Evolutionary conservation across 2,797 vertebrate species (phyloP).

Genomic region (Apogon hyalosoma): DNA sequence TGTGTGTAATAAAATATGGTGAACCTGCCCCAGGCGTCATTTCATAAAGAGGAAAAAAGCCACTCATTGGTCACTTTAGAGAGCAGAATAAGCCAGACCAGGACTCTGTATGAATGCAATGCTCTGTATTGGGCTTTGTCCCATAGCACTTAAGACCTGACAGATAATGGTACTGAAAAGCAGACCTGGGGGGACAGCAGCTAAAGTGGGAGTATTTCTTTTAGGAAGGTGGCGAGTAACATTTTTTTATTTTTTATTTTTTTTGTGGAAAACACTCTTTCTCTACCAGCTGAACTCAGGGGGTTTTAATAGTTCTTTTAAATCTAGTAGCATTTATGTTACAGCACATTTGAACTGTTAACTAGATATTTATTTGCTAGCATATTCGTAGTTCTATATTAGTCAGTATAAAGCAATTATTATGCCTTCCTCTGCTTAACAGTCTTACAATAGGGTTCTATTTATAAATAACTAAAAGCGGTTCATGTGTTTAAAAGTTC

Average conservation of each 20-base stretch:
- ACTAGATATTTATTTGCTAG: too few species aligned
- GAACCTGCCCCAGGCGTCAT: slow-evolving; percentile 24
- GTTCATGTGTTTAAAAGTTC: too few species aligned
- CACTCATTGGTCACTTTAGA: slow-evolving; percentile 48
- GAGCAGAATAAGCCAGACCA: slow-evolving; percentile 26
- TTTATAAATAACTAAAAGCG: too few species aligned
- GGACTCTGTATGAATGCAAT: slow-evolving; percentile 39
- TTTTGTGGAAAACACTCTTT: slow-evolving; percentile 13
- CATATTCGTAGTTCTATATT: too few species aligned
- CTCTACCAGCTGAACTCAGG: slow-evolving; percentile 4
- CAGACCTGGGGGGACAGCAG: slow-evolving; percentile 31
- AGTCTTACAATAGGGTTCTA: too few species aligned
- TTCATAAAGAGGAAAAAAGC: slow-evolving; percentile 44
- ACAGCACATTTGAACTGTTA: too few species aligned
- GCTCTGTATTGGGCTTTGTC: slow-evolving; percentile 51
- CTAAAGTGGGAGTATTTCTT: slow-evolving; percentile 47
- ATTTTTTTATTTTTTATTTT: too few species aligned
- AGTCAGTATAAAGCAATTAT: too few species aligned
- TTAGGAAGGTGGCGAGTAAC: slow-evolving; percentile 30
- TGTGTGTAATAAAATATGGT: slow-evolving; percentile 24
- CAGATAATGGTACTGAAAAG: slow-evolving; percentile 55
- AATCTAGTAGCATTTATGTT: too few species aligned
- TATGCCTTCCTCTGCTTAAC: too few species aligned
- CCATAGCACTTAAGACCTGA: slow-evolving; percentile 62
- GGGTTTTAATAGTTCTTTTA: neutral